These are phyloP conservation scores for Mareca strepera DNA, from an alignment of 2,797 vertebrate genomes.

Conservation along the genomic window DNA sequence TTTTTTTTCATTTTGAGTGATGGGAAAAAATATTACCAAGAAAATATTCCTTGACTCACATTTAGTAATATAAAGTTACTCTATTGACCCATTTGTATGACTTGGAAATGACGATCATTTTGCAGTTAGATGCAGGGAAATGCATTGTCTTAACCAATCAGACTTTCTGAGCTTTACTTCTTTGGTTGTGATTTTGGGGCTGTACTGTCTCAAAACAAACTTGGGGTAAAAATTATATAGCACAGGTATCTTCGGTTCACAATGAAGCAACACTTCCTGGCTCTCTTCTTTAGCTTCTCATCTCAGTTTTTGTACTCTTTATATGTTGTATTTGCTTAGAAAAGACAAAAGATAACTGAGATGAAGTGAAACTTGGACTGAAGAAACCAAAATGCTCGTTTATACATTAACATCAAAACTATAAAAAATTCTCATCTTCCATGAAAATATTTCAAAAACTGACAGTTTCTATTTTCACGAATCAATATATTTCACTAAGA, in stretches of 20 bases:
- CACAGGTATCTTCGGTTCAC: not conserved
- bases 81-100: not conserved
- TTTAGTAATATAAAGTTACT: not conserved
- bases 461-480: not conserved
- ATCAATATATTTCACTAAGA: not conserved
- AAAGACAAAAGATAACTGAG: not conserved
- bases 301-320: not conserved
- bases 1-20: not conserved
- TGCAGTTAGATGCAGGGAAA: not conserved
- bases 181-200: not conserved
- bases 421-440: not conserved
- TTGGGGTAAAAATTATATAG: not conserved
- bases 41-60: not conserved
- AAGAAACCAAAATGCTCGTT: not conserved
- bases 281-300: not conserved
- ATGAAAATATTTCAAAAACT: not conserved
- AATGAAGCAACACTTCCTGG: not conserved
- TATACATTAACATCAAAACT: not conserved
- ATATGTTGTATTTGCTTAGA: not conserved
- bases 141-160: not conserved
- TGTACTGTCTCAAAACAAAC: not conserved
- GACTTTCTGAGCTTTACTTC: not conserved
- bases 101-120: not conserved
- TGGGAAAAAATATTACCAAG: not conserved
- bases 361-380: not conserved